Conservation (phyloP, 2,888 invertebrate species). For the Carcina quercana region DNA sequence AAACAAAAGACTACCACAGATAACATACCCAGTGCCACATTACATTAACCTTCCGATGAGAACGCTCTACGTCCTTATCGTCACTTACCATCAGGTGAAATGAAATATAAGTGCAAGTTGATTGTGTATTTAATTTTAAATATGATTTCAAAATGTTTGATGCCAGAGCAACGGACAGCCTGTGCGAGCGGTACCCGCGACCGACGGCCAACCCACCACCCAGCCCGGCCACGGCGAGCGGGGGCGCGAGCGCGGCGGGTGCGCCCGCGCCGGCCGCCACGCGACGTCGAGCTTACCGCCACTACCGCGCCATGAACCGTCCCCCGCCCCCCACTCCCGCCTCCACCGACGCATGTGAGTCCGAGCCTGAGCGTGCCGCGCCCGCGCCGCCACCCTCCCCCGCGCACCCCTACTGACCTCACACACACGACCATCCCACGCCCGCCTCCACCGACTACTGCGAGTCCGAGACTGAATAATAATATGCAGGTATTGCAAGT, state of each 20-base stretch:
- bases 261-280: slow-evolving; percentile 60
- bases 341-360: slow-evolving; percentile 94
- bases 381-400: slow-evolving; percentile 94
- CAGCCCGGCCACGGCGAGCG: slow-evolving; percentile 86
- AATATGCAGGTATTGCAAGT: slow-evolving; percentile 2
- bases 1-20: too few relatives aligned
- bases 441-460: not conserved
- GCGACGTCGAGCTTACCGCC: slow-evolving; percentile 82
- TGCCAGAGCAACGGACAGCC: slow-evolving; percentile 75
- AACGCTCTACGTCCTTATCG: too few relatives aligned
- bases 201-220: slow-evolving; percentile 94
- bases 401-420: slow-evolving; percentile 35
- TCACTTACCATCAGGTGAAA: too few relatives aligned
- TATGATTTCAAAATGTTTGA: not conserved
- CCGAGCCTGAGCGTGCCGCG: slow-evolving; percentile 84
- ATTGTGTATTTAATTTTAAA: too few relatives aligned
- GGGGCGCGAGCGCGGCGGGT: slow-evolving; percentile 75
- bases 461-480: not conserved
- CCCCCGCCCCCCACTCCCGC: slow-evolving; percentile 97
- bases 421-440: not conserved
- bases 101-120: too few relatives aligned
- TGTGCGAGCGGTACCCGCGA: slow-evolving; percentile 84
- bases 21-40: too few relatives aligned
- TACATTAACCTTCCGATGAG: too few relatives aligned
- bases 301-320: slow-evolving; percentile 86